Base-by-base conservation (phyloP, 1,140 invertebrate genomes). In the Papilio polytes region DNA sequence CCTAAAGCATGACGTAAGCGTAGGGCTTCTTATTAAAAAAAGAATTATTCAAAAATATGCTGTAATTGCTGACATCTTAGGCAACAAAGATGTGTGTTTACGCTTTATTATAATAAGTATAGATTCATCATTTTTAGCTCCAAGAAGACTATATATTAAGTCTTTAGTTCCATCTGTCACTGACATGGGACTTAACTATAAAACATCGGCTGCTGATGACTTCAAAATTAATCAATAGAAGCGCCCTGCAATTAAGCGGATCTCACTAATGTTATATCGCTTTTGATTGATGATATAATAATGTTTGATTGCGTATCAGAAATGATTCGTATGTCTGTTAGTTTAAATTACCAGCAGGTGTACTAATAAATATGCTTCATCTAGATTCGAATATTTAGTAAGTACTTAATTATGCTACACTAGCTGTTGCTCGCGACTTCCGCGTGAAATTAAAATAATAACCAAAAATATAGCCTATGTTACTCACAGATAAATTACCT, bases 211-310 rank as follows among this genome's bases (percentile, higher is more conserved):
- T 56, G 31, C 18, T 78, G 77, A 78, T 66, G 59, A 80, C 41
- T 80, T 72, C 44, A 26, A 48, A 84, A 84, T 81, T 84, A 78
- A 84, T 84, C 80, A 82, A 82, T 81, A 84, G n/a, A 18, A 59
- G 26, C 13, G 41, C 77, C 48, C 77, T 44, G 77, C 56, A 78
- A 78, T 78, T 78, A 78, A 46, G 9, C 0, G 10, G 41, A 56
- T 20, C 36, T 63, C 18, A 51, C 41, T 63, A 20, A 41, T 78
- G 77, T 9, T 12, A 10, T 48, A 56, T 72, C 66, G 82, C 82
- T 81, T 74, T 80, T 85, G 85, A 88, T 88, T 85, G 84, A 88
- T 88, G 85, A 84, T 85, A 80, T 85, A 85, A 87, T 88, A 85
- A 84, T 85, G 74, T 76, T 56, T 80, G 83, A 86, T 86, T 84